A percentile compares a stretch with the other conserved stretches of the same genome.
phyloP scores from a whole-genome alignment of 2,888 invertebrate genomes.

The Diadegma fenestrale region DNA sequence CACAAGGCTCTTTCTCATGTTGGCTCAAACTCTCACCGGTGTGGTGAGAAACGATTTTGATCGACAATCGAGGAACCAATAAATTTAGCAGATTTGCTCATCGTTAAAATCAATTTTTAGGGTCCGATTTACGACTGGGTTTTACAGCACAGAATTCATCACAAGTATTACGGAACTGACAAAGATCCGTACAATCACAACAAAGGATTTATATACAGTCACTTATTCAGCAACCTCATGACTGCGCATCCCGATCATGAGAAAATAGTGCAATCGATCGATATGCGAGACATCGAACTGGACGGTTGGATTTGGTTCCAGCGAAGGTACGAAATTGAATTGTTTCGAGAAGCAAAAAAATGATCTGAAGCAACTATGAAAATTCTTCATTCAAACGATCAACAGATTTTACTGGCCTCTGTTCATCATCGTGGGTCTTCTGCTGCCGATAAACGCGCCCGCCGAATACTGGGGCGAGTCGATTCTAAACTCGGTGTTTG shows the following conservation, averaged over 20 bases:
- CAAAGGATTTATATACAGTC: conserved; percentile 93
- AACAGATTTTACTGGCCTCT: conserved; percentile 90
- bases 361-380: neutral
- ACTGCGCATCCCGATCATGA: conserved; percentile 89
- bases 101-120: conserved; percentile 84
- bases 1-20: conserved; percentile 91
- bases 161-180: conserved; percentile 91
- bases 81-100: neutral
- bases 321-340: conserved; percentile 87
- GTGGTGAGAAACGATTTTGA: conserved; percentile 88
- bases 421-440: conserved; percentile 88
- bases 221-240: conserved; percentile 90
- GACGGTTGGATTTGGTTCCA: conserved; percentile 94
- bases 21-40: conserved; percentile 94
- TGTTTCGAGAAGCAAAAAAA: neutral
- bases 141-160: conserved; percentile 92
- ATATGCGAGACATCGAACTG: conserved; percentile 92
- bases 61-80: neutral
- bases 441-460: conserved; percentile 92
- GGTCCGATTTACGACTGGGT: conserved; percentile 95
- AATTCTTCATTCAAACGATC: neutral
- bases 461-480: conserved; percentile 92
- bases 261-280: conserved; percentile 88
- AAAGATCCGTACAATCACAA: conserved; percentile 93
- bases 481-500: conserved; percentile 87